phyloP scores from a whole-genome alignment of 2,888 invertebrate genomes.

The Cheilosia urbana region DNA sequence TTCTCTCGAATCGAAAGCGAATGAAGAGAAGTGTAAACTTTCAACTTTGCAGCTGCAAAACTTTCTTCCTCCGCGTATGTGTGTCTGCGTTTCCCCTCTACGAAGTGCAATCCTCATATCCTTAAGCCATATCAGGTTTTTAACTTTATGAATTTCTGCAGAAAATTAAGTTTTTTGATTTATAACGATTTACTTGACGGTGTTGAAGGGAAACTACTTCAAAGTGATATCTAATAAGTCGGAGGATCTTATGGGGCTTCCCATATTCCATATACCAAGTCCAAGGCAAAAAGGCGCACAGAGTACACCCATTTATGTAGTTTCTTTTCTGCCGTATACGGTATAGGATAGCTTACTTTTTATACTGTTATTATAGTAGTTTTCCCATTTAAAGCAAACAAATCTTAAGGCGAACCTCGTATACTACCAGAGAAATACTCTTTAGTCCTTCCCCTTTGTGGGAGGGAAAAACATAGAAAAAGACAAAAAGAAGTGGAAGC shows the following conservation, averaged over 20 bases:
- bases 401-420: slow-evolving; percentile 4
- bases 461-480: neutral
- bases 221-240: slow-evolving; percentile 21
- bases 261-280: neutral
- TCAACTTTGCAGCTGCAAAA: slow-evolving; percentile 9
- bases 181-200: slow-evolving; percentile 13
- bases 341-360: neutral
- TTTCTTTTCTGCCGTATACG: neutral
- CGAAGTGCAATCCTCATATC: slow-evolving; percentile 13
- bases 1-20: neutral
- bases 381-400: slow-evolving; percentile 2
- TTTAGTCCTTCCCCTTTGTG: slow-evolving; percentile 8
- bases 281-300: neutral
- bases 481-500: neutral
- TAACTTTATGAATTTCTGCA: slow-evolving; percentile 43
- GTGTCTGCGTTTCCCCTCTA: slow-evolving; percentile 1
- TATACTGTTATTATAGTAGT: slow-evolving; percentile 16
- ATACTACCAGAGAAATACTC: slow-evolving; percentile 1
- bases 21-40: slow-evolving; percentile 9
- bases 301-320: neutral
- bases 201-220: slow-evolving; percentile 11
- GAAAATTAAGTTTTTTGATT: slow-evolving; percentile 41
- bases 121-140: slow-evolving; percentile 21
- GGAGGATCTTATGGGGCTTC: slow-evolving; percentile 24
- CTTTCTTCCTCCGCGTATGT: neutral